Percentiles rank a stretch among this genome's conserved stretches.
Conservation (phyloP, 2,113 vertebrate genomes). For the Oreocharis arfaki region DNA sequence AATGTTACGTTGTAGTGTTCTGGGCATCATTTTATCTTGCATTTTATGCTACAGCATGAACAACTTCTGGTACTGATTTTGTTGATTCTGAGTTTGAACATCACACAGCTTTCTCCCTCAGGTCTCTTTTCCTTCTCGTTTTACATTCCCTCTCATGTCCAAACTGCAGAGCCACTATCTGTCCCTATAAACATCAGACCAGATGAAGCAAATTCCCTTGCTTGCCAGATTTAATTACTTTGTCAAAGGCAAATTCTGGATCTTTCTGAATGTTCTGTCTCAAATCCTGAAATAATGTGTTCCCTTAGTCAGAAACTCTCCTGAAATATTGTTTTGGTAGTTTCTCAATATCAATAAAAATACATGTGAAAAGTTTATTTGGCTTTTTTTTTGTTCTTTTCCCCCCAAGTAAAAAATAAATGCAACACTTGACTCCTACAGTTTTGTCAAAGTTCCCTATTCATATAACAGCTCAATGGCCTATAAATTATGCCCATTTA, state of each 20-base stretch:
- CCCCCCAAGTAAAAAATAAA: not conserved
- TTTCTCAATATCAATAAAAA: not conserved
- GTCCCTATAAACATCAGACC: not conserved
- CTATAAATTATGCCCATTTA: not conserved
- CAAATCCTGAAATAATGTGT: not conserved
- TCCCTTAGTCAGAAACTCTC: not conserved
- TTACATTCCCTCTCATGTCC: not conserved
- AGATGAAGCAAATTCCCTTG: not conserved
- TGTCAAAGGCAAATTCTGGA: not conserved
- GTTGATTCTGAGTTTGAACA: not conserved
- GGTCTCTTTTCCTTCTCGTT: not conserved
- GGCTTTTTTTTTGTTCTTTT: not conserved
- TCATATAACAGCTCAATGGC: not conserved
- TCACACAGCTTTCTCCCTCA: not conserved
- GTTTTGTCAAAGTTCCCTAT: not conserved
- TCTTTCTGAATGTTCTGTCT: not conserved
- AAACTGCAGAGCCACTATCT: not conserved
- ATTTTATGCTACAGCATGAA: not conserved
- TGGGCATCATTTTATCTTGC: not conserved
- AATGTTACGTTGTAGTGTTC: not conserved
- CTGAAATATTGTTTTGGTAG: not conserved
- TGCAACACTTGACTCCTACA: not conserved
- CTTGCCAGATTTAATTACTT: conserved; percentile 12
- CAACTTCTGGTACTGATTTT: not conserved
- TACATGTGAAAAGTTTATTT: not conserved